A percentile compares a stretch with the other conserved stretches of the same genome.
Conservation (phyloP, 1,140 invertebrate genomes). For the Bombus affinis region DNA sequence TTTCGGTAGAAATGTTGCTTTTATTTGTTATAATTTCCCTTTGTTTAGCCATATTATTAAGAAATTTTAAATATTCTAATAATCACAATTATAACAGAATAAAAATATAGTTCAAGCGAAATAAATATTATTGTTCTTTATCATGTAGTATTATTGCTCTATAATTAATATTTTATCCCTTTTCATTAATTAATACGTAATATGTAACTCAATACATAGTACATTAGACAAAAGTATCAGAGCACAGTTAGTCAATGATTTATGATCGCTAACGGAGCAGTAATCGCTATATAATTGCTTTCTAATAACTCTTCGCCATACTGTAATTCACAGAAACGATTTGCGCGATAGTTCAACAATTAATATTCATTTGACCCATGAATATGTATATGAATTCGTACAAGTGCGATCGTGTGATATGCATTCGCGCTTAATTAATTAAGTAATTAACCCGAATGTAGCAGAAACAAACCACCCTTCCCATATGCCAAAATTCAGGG, state of each 20-base stretch:
- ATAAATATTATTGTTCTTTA: background rate
- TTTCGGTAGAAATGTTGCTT: background rate
- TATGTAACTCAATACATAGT: background rate
- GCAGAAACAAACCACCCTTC: background rate
- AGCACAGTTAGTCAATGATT: background rate
- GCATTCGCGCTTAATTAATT: constrained; percentile 15
- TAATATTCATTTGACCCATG: constrained; percentile 11
- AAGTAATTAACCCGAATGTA: constrained; percentile 25
- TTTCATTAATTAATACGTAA: background rate
- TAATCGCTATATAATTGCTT: background rate
- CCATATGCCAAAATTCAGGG: background rate
- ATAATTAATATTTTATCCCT: background rate
- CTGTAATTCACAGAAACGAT: constrained; percentile 3
- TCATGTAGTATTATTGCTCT: background rate
- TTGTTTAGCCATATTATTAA: background rate
- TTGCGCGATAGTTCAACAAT: background rate
- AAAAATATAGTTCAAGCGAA: background rate
- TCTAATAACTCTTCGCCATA: background rate
- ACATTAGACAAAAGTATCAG: background rate
- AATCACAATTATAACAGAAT: background rate
- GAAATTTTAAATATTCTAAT: background rate
- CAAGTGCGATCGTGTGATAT: background rate
- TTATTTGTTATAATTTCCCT: background rate
- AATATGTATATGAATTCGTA: background rate
- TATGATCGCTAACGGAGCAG: background rate